These are phyloP conservation scores for Sebastes steindachneri DNA, from an alignment of 2,797 vertebrate species.

Conservation along the genomic window DNA sequence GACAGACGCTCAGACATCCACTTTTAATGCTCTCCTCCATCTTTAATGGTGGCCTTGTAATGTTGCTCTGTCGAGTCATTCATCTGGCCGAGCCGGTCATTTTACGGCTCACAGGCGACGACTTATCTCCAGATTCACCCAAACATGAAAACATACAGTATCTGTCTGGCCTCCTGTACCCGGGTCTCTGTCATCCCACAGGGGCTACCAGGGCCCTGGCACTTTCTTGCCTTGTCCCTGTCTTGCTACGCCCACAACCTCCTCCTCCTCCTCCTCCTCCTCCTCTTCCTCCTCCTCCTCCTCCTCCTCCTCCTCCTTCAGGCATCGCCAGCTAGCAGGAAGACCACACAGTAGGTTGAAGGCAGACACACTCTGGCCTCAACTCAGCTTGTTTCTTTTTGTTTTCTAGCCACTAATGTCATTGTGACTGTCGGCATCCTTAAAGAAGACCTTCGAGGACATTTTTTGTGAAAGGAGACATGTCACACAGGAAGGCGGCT, in stretches of 20 bases:
- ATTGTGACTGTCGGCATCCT: background rate
- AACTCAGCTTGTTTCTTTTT: constrained; percentile 40
- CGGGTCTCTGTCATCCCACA: background rate
- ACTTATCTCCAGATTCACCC: constrained; percentile 41
- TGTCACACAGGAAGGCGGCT: background rate
- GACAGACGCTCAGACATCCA: background rate
- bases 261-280: too few species aligned
- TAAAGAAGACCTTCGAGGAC: background rate
- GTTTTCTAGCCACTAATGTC: constrained; percentile 35
- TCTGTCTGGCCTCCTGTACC: constrained; percentile 23
- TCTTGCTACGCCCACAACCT: background rate
- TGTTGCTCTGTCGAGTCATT: background rate
- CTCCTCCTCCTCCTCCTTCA: background rate
- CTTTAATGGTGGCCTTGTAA: constrained; percentile 46
- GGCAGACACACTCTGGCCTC: constrained; percentile 25
- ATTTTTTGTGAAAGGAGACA: constrained; percentile 23
- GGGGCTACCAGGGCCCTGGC: background rate
- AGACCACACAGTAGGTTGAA: constrained; percentile 53
- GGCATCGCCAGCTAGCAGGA: constrained; percentile 3
- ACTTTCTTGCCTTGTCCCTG: constrained; percentile 3
- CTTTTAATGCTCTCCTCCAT: constrained; percentile 34
- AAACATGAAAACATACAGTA: constrained; percentile 38
- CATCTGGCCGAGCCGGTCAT: background rate
- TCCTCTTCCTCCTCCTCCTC: background rate
- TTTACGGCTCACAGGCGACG: constrained; percentile 12